These are phyloP conservation scores for Salvelinus fontinalis DNA, from an alignment of 2,113 vertebrate species.

Conservation along the genomic window DNA sequence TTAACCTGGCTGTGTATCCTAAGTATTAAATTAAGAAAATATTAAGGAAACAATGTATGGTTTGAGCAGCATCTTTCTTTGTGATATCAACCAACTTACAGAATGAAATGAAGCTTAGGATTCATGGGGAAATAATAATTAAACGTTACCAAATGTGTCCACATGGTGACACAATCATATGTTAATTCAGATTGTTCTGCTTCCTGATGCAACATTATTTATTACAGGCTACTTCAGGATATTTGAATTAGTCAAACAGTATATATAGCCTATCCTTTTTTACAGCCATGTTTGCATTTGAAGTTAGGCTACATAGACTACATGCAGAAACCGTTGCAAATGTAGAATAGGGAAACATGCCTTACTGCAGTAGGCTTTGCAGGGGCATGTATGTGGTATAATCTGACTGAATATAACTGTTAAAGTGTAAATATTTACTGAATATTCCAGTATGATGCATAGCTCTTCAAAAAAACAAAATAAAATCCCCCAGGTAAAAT, in stretches of 20 bases:
- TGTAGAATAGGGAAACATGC: too few species aligned
- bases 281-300: too few species aligned
- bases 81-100: background rate
- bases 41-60: conserved; percentile 49
- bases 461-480: background rate
- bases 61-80: conserved; percentile 12
- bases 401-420: background rate
- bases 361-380: too few species aligned
- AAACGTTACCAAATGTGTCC: background rate
- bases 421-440: background rate
- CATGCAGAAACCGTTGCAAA: too few species aligned
- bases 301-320: too few species aligned
- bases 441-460: background rate
- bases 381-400: background rate
- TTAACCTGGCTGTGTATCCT: conserved; percentile 53
- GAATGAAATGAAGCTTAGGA: background rate
- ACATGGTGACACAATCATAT: too few species aligned
- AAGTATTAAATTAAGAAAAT: conserved; percentile 67
- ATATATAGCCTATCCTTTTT: too few species aligned
- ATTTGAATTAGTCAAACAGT: background rate
- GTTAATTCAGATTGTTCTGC: too few species aligned
- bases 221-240: background rate
- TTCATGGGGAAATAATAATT: background rate
- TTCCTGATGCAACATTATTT: too few species aligned
- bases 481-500: background rate